Conservation (phyloP, 1,140 invertebrate genomes). For the Argopecten irradians region DNA sequence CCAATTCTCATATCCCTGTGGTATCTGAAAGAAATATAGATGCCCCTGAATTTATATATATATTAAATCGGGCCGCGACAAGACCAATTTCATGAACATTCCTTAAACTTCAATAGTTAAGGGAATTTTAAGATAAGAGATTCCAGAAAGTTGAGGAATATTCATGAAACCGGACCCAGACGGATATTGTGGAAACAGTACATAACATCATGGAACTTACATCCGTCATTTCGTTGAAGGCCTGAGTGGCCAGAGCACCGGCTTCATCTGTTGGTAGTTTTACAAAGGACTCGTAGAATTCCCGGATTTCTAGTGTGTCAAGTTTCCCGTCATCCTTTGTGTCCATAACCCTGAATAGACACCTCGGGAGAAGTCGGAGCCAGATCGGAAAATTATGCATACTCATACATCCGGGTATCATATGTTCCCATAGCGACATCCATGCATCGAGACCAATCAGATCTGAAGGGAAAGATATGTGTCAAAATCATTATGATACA, state of each 20-base stretch:
- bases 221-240: conserved; percentile 64
- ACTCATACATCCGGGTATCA: conserved; percentile 55
- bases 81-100: too few species aligned
- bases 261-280: conserved; percentile 46
- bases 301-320: conserved; percentile 51
- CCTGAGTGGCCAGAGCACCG: conserved; percentile 42
- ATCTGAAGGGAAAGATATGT: conserved; percentile 38
- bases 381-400: conserved; percentile 59
- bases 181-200: too few species aligned
- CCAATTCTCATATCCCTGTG: too few species aligned
- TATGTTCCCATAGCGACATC: conserved; percentile 47
- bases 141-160: too few species aligned
- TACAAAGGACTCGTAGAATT: conserved; percentile 64
- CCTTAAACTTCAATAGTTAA: too few species aligned
- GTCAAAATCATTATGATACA: background rate
- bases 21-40: too few species aligned
- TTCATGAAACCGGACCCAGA: too few species aligned
- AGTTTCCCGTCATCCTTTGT: conserved; percentile 31
- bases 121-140: too few species aligned
- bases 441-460: conserved; percentile 44
- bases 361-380: conserved; percentile 54
- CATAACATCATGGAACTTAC: too few species aligned
- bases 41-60: too few species aligned
- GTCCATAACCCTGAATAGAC: conserved; percentile 56
- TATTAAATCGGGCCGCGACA: too few species aligned